phyloP scores from a whole-genome alignment of 1,140 invertebrate species.

The Neelides sp. region DNA sequence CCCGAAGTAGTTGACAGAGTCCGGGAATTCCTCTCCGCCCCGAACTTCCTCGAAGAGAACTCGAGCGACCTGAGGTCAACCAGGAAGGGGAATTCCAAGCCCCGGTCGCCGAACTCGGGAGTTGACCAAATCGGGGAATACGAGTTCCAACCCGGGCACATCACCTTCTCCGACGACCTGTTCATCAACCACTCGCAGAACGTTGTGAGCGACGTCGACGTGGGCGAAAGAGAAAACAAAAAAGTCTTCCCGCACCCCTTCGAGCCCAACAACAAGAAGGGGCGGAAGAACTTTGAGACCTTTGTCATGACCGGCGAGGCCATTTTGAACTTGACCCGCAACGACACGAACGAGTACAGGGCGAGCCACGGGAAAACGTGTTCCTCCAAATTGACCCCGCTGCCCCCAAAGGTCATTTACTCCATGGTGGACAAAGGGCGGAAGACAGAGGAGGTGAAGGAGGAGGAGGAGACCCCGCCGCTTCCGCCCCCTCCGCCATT shows the following conservation, averaged over 20 bases:
- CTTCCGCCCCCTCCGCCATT: constrained; percentile 24
- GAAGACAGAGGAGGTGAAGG: constrained; percentile 9
- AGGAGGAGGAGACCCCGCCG: constrained; percentile 11
- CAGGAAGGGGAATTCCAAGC: not conserved
- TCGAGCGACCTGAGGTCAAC: constrained; percentile 1
- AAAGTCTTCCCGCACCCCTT: too few relatives aligned
- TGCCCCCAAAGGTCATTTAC: constrained; percentile 19
- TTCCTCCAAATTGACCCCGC: constrained; percentile 24
- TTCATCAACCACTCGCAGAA: constrained; percentile 26
- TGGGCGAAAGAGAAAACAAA: too few relatives aligned
- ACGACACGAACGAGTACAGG: constrained; percentile 22
- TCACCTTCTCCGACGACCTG: constrained; percentile 26
- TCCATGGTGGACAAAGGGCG: constrained; percentile 6
- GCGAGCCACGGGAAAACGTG: too few relatives aligned
- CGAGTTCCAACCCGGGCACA: constrained; percentile 14
- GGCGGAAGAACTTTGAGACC: constrained; percentile 54
- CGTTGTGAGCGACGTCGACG: too few relatives aligned
- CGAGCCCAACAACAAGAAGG: not conserved
- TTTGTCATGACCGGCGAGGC: constrained; percentile 96
- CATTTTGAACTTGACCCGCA: constrained; percentile 73
- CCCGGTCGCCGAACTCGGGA: not conserved
- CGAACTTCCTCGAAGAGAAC: constrained; percentile 19
- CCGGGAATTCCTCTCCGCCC: constrained; percentile 53
- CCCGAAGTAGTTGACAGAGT: constrained; percentile 69
- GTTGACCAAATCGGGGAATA: too few relatives aligned